phyloP scores from a whole-genome alignment of 2,113 vertebrate species.

The Catharus fuscescens region DNA sequence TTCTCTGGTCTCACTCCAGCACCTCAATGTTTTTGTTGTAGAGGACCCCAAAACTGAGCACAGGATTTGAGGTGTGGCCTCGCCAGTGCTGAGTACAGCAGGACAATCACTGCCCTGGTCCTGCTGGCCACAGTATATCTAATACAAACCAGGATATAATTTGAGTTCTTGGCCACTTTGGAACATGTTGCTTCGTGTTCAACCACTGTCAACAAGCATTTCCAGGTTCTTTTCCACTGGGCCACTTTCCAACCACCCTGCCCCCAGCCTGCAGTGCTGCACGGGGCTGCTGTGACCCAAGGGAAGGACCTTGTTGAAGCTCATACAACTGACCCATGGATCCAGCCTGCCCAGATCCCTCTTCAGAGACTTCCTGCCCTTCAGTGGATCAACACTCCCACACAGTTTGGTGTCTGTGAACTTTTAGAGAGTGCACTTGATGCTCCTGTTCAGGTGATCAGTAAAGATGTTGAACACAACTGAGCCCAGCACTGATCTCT shows the following conservation, averaged over 20 bases:
- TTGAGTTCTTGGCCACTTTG: neutral
- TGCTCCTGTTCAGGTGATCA: neutral
- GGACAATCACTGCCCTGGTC: neutral
- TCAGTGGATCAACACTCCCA: fast-evolving
- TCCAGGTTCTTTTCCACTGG: neutral
- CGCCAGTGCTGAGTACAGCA: fast-evolving
- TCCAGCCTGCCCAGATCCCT: neutral
- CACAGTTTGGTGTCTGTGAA: neutral
- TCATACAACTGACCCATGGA: neutral
- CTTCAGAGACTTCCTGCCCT: neutral
- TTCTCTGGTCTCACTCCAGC: fast-evolving
- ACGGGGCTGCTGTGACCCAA: neutral
- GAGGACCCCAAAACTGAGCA: neutral
- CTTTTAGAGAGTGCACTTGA: neutral
- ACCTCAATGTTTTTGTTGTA: neutral
- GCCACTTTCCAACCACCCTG: neutral
- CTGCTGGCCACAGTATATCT: neutral
- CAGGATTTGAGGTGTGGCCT: too few species aligned
- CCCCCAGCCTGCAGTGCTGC: neutral
- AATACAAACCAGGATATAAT: neutral
- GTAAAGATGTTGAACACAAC: neutral
- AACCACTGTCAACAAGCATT: fast-evolving
- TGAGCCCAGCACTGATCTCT: neutral
- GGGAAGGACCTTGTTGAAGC: neutral
- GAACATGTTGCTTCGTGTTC: neutral